phyloP scores from a whole-genome alignment of 2,113 vertebrate genomes.

The Melanerpes formicivorus region DNA sequence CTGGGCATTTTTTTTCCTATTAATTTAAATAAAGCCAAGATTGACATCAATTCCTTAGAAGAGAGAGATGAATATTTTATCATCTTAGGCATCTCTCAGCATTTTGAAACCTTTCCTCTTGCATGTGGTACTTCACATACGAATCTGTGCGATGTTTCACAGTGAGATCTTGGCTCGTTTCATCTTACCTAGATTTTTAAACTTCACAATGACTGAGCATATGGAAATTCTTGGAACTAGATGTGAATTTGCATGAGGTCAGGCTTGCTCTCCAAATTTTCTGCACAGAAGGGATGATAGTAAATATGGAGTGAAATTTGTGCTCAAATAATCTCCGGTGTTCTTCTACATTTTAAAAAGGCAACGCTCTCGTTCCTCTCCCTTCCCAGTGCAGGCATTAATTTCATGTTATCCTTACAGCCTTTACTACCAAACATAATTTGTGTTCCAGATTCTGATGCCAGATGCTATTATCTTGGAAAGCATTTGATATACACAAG shows the following conservation, averaged over 20 bases:
- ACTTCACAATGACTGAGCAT: background rate
- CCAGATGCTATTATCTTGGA: background rate
- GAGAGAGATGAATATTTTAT: background rate
- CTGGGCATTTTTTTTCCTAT: background rate
- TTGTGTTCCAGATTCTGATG: background rate
- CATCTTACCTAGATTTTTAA: background rate
- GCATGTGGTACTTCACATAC: background rate
- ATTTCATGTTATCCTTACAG: background rate
- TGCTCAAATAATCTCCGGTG: background rate
- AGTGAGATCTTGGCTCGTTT: background rate
- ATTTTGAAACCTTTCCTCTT: background rate
- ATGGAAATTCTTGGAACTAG: background rate
- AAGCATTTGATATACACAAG: background rate
- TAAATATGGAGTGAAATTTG: background rate
- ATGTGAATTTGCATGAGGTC: background rate
- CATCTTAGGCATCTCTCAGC: background rate
- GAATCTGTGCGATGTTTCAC: background rate
- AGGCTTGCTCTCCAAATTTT: background rate
- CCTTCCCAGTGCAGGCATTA: background rate
- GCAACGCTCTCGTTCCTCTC: rapidly evolving
- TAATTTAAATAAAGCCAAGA: background rate
- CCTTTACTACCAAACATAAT: background rate
- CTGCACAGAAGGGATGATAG: background rate
- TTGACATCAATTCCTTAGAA: background rate
- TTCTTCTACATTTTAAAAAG: background rate